phyloP scores from a whole-genome alignment of 2,888 invertebrate species.

The Crossocerus cetratus region DNA sequence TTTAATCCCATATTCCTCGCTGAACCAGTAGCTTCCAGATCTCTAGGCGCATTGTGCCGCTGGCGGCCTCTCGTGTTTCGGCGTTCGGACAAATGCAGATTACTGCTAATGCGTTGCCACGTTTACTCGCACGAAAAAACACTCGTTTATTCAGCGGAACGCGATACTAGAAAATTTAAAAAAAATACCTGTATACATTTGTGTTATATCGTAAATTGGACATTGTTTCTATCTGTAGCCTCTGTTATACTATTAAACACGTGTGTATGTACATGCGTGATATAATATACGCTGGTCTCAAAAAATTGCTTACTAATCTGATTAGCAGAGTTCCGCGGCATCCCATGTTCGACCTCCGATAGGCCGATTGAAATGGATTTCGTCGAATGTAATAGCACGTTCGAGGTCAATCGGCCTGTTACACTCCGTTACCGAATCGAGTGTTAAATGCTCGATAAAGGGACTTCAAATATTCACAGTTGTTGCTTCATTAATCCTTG shows the following conservation, averaged over 20 bases:
- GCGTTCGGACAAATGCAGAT: constrained; percentile 20
- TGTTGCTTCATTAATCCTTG: constrained; percentile 30
- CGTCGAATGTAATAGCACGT: constrained; percentile 37
- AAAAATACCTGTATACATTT: too few relatives aligned
- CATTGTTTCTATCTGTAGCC: too few relatives aligned
- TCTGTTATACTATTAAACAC: too few relatives aligned
- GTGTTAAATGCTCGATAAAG: constrained; percentile 39
- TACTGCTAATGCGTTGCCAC: constrained; percentile 37
- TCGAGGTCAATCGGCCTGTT: constrained; percentile 34
- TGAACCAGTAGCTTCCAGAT: neutral
- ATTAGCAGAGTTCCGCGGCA: constrained; percentile 20
- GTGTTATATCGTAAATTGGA: too few relatives aligned
- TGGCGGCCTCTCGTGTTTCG: constrained; percentile 10
- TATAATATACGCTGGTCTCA: neutral
- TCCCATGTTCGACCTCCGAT: constrained; percentile 6
- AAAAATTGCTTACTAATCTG: constrained; percentile 34
- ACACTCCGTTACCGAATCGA: constrained; percentile 16
- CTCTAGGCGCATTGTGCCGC: neutral
- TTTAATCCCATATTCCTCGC: constrained; percentile 25
- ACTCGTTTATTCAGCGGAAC: neutral
- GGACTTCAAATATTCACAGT: constrained; percentile 41
- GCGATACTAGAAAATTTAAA: too few relatives aligned
- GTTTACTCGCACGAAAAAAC: constrained; percentile 27
- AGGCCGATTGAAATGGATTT: constrained; percentile 39
- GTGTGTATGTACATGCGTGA: too few relatives aligned